phyloP scores from a whole-genome alignment of 2,113 vertebrate species.

The Dasypus novemcinctus region DNA sequence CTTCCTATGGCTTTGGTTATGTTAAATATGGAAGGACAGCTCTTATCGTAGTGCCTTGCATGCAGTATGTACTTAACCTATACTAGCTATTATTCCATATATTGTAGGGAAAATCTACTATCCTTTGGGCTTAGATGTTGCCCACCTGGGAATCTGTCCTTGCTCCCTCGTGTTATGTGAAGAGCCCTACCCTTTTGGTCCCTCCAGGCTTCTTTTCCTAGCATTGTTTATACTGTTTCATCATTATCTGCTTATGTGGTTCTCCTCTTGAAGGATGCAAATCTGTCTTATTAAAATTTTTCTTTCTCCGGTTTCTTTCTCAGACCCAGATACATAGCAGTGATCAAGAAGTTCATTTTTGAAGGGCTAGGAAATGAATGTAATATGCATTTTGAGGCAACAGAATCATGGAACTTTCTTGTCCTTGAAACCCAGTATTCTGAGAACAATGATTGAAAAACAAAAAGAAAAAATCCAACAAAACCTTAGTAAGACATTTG shows the following conservation, averaged over 20 bases:
- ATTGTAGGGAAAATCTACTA: not conserved
- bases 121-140: not conserved
- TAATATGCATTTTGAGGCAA: not conserved
- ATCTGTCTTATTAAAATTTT: not conserved
- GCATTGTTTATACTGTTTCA: not conserved
- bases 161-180: not conserved
- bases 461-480: not conserved
- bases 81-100: not conserved
- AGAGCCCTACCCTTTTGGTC: not conserved
- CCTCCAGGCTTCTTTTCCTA: not conserved
- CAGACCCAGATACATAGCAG: not conserved
- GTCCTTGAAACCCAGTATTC: not conserved
- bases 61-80: not conserved
- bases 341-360: not conserved
- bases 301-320: not conserved
- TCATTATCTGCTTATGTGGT: not conserved
- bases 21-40: not conserved
- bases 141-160: not conserved
- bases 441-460: not conserved
- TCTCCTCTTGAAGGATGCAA: constrained; percentile 3
- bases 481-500: not conserved
- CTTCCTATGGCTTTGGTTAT: not conserved
- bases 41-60: not conserved
- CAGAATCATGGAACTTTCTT: not conserved
- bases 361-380: not conserved